Evolutionary conservation across 2,888 invertebrate genomes (phyloP).

Genomic region (Endotricha flammealis): DNA sequence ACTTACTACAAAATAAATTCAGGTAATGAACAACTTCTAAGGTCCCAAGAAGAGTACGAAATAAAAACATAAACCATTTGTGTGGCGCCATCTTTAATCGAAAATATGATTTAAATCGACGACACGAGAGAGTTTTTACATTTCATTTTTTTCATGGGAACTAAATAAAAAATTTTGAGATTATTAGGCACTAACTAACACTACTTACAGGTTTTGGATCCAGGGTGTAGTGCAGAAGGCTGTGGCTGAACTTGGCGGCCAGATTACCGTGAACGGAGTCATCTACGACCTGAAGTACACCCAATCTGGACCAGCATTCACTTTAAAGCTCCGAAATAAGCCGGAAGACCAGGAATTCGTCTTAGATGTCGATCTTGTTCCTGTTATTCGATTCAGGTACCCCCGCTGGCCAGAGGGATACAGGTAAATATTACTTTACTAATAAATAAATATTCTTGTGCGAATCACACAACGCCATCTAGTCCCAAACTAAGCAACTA

Average conservation of each 20-base stretch:
- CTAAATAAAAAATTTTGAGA: too few relatives aligned
- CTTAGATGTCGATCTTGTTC: constrained; percentile 75
- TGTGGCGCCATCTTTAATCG: too few relatives aligned
- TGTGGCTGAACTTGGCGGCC: constrained; percentile 47
- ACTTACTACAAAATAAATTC: constrained; percentile 66
- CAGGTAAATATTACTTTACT: too few relatives aligned
- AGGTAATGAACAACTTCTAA: constrained; percentile 75
- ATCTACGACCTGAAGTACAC: constrained; percentile 46
- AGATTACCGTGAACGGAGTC: constrained; percentile 42
- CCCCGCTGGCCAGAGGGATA: constrained; percentile 61
- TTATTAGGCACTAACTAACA: too few relatives aligned
- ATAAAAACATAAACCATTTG: too few relatives aligned
- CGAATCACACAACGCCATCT: too few relatives aligned
- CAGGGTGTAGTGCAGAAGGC: constrained; percentile 66
- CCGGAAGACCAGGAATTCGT: constrained; percentile 31
- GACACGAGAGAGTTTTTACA: too few relatives aligned
- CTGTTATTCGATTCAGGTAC: constrained; percentile 64
- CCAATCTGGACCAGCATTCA: constrained; percentile 77
- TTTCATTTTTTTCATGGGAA: too few relatives aligned
- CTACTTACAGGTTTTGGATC: constrained; percentile 32
- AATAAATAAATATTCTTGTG: too few relatives aligned
- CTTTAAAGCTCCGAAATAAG: constrained; percentile 53
- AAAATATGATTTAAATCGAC: too few relatives aligned
- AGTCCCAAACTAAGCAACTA: too few relatives aligned
- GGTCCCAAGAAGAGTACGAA: too few relatives aligned